Base-by-base conservation (phyloP, 1,140 invertebrate species). In the Cydia fagiglandana region DNA sequence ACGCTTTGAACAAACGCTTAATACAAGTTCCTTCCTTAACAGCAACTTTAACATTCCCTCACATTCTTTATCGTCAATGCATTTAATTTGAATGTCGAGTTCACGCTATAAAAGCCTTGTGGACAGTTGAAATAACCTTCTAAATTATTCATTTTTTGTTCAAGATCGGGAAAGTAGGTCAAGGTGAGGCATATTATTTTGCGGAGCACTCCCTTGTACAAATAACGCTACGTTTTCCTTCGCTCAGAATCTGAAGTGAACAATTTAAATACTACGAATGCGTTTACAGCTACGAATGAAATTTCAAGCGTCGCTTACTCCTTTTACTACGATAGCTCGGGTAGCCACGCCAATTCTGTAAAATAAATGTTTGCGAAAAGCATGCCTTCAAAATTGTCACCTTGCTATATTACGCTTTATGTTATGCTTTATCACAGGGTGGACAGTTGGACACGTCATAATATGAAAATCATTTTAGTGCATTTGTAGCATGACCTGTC, bases 121-220 rank as follows among this genome's bases (percentile, higher is more conserved):
- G 20, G 66, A 70, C 66, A 70, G 30, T 70, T 45, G 66, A 70
- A 70, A 70, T 38, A 41, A 70, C 66, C 66, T 70, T 70, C 66
- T 70, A 70, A 70, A 70, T 70, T 70, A 70, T 70, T 70, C 38
- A 68, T 41, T 70, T 70, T 70, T 70, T 70, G 77, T 74, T 79
- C 76, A 76, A 74, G 53, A 75, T 56, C 75, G 47, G 74, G 75
- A 77, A 88, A 88, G 64, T 86, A 74, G 87, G 87, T 90, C 88
- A 88, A 88, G 87, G 88, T 90, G 83, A 80, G 79, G 79, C 83
- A 82, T 88, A 88, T 88, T 88, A 87, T 88, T 88, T 84, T 78
- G 78, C 77, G 78, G 81, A 79, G 82, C 85, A 81, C 74, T 80
- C 80, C 78, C 78, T 79, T 77, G 79, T 81, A 79, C 83, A 86